phyloP scores from a whole-genome alignment of 2,797 vertebrate species.

The Poecile montanus region DNA sequence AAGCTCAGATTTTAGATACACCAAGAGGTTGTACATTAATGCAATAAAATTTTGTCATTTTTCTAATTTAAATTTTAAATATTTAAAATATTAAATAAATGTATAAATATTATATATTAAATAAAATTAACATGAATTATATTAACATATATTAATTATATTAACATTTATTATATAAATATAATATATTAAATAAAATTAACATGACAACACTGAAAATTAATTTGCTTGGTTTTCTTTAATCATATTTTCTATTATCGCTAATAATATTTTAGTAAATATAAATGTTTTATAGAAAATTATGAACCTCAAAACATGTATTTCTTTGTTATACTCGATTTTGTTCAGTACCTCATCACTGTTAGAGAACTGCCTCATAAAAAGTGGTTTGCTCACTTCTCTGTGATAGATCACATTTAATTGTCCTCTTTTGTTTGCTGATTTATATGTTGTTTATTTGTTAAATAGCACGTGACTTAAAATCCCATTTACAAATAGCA shows the following conservation, averaged over 20 bases:
- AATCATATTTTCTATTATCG: neutral
- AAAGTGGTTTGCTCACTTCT: neutral
- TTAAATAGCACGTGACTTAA: neutral
- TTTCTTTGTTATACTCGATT: neutral
- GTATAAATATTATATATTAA: too few relatives aligned
- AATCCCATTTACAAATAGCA: neutral
- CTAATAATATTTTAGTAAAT: neutral
- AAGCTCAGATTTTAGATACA: neutral
- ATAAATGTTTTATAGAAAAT: neutral
- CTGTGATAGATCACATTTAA: neutral
- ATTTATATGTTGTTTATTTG: neutral
- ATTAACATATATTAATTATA: too few relatives aligned
- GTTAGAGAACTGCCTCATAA: neutral
- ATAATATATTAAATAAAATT: neutral
- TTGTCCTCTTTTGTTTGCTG: neutral
- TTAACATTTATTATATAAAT: too few relatives aligned
- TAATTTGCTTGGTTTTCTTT: neutral
- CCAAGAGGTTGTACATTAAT: neutral
- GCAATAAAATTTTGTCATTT: neutral
- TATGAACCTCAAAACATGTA: neutral
- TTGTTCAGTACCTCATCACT: neutral
- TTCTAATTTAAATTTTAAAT: neutral
- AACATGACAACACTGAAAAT: neutral
- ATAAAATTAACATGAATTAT: neutral
- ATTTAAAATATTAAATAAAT: neutral